Conservation (phyloP, 2,113 vertebrate species). For the Corythornis vintsioides region DNA sequence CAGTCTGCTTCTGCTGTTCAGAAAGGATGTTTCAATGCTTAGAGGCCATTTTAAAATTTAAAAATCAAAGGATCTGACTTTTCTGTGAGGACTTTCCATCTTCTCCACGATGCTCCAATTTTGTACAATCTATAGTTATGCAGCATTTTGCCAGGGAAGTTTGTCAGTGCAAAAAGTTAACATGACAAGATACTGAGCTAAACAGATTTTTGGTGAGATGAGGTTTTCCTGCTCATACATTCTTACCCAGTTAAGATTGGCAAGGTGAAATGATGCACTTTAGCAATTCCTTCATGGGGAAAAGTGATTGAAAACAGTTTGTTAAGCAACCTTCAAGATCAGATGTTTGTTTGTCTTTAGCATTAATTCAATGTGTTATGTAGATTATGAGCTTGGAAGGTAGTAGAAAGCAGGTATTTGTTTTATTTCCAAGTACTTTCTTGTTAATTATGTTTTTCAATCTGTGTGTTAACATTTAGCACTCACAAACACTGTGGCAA, state of each 20-base stretch:
- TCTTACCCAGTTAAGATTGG: background rate
- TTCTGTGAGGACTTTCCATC: background rate
- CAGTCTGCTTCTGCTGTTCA: background rate
- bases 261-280: background rate
- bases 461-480: background rate
- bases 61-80: background rate
- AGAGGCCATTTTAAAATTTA: background rate
- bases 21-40: background rate
- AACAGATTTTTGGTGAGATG: background rate
- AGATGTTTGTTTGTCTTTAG: background rate
- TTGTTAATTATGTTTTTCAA: background rate
- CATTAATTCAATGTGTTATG: background rate
- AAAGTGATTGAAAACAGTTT: background rate
- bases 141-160: background rate
- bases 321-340: background rate
- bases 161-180: background rate
- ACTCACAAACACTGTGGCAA: background rate
- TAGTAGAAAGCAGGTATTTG: background rate
- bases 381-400: background rate
- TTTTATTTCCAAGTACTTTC: background rate
- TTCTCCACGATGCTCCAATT: background rate
- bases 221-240: background rate
- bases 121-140: background rate
- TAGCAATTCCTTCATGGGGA: background rate
- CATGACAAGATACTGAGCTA: background rate